Evolutionary conservation across 2,113 vertebrate genomes (phyloP), one percentile per base, ranked within the genome.

Genomic region (Equus quagga): DNA sequence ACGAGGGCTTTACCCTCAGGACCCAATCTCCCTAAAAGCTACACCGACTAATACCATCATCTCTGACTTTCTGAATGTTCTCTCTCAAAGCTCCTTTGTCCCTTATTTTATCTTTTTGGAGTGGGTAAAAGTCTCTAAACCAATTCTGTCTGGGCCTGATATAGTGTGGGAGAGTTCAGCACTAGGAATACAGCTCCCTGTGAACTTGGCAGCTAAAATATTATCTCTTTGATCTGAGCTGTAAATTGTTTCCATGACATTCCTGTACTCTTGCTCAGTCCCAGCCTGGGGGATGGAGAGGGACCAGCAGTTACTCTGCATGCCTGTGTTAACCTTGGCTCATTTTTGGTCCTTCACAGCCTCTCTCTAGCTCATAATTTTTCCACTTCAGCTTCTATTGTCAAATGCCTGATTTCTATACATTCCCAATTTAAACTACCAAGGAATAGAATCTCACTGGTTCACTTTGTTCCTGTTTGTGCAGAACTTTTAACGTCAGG

Each of bases 201-300:
- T 92, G 69, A 90, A 90, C 15, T 70, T 92, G 75, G 51, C 64
- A 84, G 85, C 80, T 92, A 76, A 97, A 90, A 51, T 44, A 19
- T 76, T 58, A 33, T 80, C 18, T 81, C 70, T 90, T 86, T 91
- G 41, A 90, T 84, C 51, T 94, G 60, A 95, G 8, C 60, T 85
- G 19, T 75, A 75, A 92, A 49, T 60, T 54, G 0, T 67, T 72
- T 90, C 60, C 21, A n/a, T 46, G 23, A 51, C 21, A 82, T 69
- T 79, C 24, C 41, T 91, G 0, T 54, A 15, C 26, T 88, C 12
- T 70, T 76, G 46, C 58, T 96, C 46, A 46, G 70, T 26, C 46
- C 8, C 36, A 31, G 56, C 54, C 15, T 21, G 12, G 23, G 13
- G 46, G 6, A 4, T 33, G 19, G 56, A 4, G 26, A 60, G 21